Evolutionary conservation across 2,113 vertebrate species (phyloP), one percentile per base, ranked within the genome.

Genomic region (Baryphthengus martii): DNA sequence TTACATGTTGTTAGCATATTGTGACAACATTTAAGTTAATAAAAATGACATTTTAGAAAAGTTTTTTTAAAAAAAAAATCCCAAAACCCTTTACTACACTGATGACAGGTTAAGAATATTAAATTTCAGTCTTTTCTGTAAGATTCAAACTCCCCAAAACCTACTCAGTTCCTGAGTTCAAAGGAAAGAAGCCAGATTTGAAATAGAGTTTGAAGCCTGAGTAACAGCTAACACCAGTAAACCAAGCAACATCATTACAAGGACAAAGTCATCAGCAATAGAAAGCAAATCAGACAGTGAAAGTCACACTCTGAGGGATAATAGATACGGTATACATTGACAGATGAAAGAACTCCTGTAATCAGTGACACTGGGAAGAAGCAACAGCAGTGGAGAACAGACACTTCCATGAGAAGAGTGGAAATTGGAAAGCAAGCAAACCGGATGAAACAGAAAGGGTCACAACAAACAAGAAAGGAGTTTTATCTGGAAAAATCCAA

Each of bases 401-500:
- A 78, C 24, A 68, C 31, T 78, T 65, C 11, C 61, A 91, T 10
- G 5, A 70, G 28, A 77, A 47, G 61, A 88, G 52, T 8, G 49
- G 55, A 95, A 95, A 97, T 55, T 81, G 55, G 74, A 93, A 96
- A 71, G 63, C 16, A 76, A 92, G n/a, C 3, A 29, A 79, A 82
- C 52, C 19, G 4, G 3, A 58, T 59, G 53, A 96, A 97, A 90
- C 40, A 81, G 71, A 86, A 90, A 61, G 88, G 35, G 55, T 44
- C 35, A 26, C 19, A 52, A 73, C 37, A 50, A 96, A 94, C 31
- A 90, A 55, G 12, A 92, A 66, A 77, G 37, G 25, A n/a, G 5
- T 4, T 75, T 53, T 42, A 72, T 3, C 49, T 61, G 1, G 2
- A 81, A 82, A 70, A 94, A 73, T 9, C n/a, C 15, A 45, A 66